Base-by-base conservation (phyloP, 2,888 invertebrate species). In the Tinea semifulvella region DNA sequence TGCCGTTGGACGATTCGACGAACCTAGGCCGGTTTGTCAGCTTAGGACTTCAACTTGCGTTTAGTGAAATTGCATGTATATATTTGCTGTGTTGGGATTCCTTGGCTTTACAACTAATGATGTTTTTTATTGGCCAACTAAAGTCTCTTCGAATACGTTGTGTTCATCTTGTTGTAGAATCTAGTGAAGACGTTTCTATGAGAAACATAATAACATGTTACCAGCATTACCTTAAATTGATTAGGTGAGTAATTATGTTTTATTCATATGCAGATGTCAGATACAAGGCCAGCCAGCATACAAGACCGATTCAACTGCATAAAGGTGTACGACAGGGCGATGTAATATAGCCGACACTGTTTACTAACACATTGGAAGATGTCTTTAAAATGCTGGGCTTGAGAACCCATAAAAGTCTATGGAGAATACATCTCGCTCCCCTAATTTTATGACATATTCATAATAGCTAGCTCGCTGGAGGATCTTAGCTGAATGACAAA, bases 81-180 rank as follows among this genome's bases (percentile, higher is more conserved):
- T 36, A 36, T 36, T 2, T 36, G 8, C 18, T 36, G 2, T 10
- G 7, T 18, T 36, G 36, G 36, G 36, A 36, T 18, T 7, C 18
- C 1, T 18, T 36, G 16, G 36, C 18, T 7, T 10, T 36, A 6
- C 16, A 18, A 10, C 2, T 16, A 7, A 18, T 36, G 18, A 2
- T 36, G 36, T 14, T 18, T 18, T 36, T 17, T n/a, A n/a, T 36
- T 6, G 36, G 36, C 16, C 36, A 36, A 18, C 8, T 36, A 18
- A 36, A 18, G 8, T 36, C 18, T 8, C 7, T 36, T 7, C 11
- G 18, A 16, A 5, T 36, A 18, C 6, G 18, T 2, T 16, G 16
- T 10, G 7, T 7, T 3, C 36, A 36, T 10, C 18, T 36, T n/a
- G 10, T 36, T 2, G 18, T 17, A 7, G 10, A 36, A 13, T 14